Evolutionary conservation across 1,140 invertebrate genomes (phyloP).

Genomic region (Drosophila takahashii): DNA sequence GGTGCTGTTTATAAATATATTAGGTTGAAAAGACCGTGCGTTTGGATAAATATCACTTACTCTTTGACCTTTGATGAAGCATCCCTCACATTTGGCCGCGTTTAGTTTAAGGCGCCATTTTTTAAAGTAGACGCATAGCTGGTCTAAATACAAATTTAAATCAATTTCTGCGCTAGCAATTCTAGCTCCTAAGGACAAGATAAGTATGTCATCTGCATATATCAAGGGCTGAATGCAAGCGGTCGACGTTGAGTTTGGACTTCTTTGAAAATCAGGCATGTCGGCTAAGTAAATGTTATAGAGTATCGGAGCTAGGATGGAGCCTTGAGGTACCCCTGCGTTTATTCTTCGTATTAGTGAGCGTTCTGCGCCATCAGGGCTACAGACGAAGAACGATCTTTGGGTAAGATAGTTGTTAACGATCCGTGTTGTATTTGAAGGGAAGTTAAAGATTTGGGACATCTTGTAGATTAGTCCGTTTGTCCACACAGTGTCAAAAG

Average conservation of each 20-base stretch:
- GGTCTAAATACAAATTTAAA: too few relatives aligned
- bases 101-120: too few relatives aligned
- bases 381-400: background rate
- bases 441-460: background rate
- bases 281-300: background rate
- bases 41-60: too few relatives aligned
- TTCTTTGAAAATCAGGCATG: background rate
- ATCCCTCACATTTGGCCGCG: too few relatives aligned
- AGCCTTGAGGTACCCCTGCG: background rate
- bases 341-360: background rate
- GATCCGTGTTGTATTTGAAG: too few relatives aligned
- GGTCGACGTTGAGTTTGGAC: background rate
- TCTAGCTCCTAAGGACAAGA: background rate
- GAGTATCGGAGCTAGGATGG: background rate
- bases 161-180: too few relatives aligned
- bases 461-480: background rate
- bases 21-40: background rate
- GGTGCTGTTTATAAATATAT: background rate
- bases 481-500: background rate
- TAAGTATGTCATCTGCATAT: background rate
- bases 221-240: background rate
- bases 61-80: too few relatives aligned
- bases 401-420: background rate
- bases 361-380: background rate
- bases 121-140: too few relatives aligned